Evolutionary conservation across 2,113 vertebrate species (phyloP).

Genomic region (Tor tambroides): DNA sequence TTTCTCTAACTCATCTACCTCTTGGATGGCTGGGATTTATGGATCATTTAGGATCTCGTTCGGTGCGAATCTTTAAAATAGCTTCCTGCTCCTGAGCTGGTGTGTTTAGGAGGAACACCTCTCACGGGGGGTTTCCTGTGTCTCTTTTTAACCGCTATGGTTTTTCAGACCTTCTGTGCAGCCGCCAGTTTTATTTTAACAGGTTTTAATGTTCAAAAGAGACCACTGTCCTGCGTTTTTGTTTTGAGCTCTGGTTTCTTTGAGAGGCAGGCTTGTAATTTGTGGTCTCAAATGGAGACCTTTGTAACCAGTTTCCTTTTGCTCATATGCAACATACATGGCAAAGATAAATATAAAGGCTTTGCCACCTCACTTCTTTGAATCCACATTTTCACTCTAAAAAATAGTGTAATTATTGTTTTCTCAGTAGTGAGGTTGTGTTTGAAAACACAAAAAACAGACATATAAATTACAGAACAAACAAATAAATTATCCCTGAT

Average conservation of each 20-base stretch:
- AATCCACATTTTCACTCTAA: slow-evolving; percentile 8
- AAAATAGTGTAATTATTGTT: slow-evolving; percentile 34
- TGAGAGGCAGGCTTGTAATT: slow-evolving; percentile 58
- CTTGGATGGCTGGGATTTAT: neutral
- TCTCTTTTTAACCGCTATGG: neutral
- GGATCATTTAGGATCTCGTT: neutral
- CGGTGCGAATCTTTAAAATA: neutral
- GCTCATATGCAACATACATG: slow-evolving; percentile 40
- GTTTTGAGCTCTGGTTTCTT: slow-evolving; percentile 51
- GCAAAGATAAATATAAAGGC: slow-evolving; percentile 52
- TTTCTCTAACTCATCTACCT: too few species aligned
- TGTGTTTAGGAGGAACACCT: slow-evolving; percentile 18
- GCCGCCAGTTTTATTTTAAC: slow-evolving; percentile 41
- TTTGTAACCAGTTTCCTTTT: slow-evolving; percentile 55
- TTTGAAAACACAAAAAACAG: neutral
- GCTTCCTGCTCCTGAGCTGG: neutral
- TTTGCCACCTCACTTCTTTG: slow-evolving; percentile 36
- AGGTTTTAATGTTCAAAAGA: slow-evolving; percentile 49
- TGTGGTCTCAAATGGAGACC: slow-evolving; percentile 58
- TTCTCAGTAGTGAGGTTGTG: slow-evolving; percentile 25
- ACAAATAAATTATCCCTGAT: neutral
- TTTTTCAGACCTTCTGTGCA: neutral
- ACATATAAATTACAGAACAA: neutral
- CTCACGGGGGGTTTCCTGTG: neutral
- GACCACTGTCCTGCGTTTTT: slow-evolving; percentile 55